Evolutionary conservation across 1,140 invertebrate genomes (phyloP).

Genomic region (Mactra quadrangularis): DNA sequence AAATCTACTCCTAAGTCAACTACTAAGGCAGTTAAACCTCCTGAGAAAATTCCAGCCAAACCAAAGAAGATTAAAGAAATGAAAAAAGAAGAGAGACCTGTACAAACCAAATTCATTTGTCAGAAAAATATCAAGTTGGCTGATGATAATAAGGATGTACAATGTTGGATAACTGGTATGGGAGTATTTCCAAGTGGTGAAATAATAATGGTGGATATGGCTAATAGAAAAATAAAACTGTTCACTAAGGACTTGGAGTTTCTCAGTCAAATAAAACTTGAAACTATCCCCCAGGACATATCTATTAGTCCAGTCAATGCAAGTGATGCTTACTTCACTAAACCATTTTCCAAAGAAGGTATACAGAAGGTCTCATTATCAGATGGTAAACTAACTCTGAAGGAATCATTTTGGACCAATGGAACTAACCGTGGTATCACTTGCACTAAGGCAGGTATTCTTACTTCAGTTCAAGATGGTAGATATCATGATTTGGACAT

Average conservation of each 20-base stretch:
- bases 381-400: slow-evolving; percentile 47
- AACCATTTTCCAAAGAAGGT: slow-evolving; percentile 57
- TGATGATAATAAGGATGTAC: slow-evolving; percentile 32
- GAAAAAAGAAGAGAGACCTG: slow-evolving; percentile 46
- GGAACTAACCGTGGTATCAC: slow-evolving; percentile 57
- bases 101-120: slow-evolving; percentile 41
- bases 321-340: slow-evolving; percentile 50
- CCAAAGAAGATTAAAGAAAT: slow-evolving; percentile 54
- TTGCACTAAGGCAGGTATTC: slow-evolving; percentile 49
- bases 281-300: slow-evolving; percentile 56
- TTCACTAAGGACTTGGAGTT: slow-evolving; percentile 47
- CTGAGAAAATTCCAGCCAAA: slow-evolving; percentile 16
- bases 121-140: slow-evolving; percentile 40
- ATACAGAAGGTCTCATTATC: slow-evolving; percentile 49
- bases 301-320: slow-evolving; percentile 55
- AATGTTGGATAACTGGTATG: slow-evolving; percentile 58
- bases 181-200: slow-evolving; percentile 56
- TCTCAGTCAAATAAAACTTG: slow-evolving; percentile 46
- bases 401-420: slow-evolving; percentile 50
- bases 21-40: slow-evolving; percentile 39
- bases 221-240: slow-evolving; percentile 58
- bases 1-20: slow-evolving; percentile 34
- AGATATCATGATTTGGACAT: slow-evolving; percentile 58
- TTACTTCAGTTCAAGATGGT: slow-evolving; percentile 59
- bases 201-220: slow-evolving; percentile 56